Evolutionary conservation across 2,888 invertebrate genomes (phyloP), one percentile per base, ranked within the genome.

Genomic region (Autographa gamma): DNA sequence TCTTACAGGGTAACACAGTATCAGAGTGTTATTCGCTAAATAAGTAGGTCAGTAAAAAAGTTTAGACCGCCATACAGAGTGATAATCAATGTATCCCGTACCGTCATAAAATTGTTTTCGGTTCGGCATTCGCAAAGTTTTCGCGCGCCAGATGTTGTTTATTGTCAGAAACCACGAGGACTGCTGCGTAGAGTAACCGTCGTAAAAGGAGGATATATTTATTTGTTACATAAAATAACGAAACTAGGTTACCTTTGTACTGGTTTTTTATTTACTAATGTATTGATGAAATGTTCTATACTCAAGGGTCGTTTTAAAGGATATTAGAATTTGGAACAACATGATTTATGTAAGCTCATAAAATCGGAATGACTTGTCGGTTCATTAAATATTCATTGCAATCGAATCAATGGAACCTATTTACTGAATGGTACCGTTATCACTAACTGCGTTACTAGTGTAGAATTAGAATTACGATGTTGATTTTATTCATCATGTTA

Each of bases 131-230:
- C 69, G 66, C 73, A 71, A 84, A 84, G 79, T 79, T 81, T 82
- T 67, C 77, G 77, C 71, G 77, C 79, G 70, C 74, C 85, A 85
- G 86, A 80, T 85, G 86, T 82, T 85, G 86, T 87, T 87, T 87
- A 88, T 84, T 79, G 81, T 74, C 60, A 41, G 69, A 77, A 81
- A 75, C 84, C 82, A 81, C 79, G 76, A 81, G 82, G 70, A 75
- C 75, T 71, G 41, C 66, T 67, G 76, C 78, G 73, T 74, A 81
- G 79, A 74, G 54, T 76, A 79, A 83, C 77, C 83, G 79, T 87
- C 87, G 86, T 87, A 87, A 88, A 88, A 81, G 79, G 78, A 75
- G 80, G 82, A 83, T 84, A 84, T 82, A 84, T 76, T 82, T 82
- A 77, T 76, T 76, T 76, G 73, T 74, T 70, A 69, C 59, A 73